Conservation (phyloP, 1,140 invertebrate species). For the Phymorhynchus buccinoides region DNA sequence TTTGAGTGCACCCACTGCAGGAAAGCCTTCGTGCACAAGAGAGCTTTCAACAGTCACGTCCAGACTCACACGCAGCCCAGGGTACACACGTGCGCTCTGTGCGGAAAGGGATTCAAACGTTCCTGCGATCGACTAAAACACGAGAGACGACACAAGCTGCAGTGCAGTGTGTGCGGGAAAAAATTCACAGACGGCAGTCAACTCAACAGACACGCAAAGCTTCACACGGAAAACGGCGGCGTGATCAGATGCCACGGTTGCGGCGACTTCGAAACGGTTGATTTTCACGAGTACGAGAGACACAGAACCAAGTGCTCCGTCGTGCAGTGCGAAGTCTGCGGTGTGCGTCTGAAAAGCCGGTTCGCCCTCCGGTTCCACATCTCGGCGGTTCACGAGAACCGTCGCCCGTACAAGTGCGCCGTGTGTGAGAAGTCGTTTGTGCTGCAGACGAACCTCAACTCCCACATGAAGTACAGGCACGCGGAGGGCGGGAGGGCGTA, state of each 20-base stretch:
- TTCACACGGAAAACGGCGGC: conserved; percentile 4
- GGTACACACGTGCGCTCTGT: neutral
- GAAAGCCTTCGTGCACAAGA: neutral
- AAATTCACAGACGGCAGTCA: neutral
- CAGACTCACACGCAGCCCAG: neutral
- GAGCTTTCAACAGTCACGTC: conserved; percentile 5
- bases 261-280: neutral
- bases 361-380: neutral
- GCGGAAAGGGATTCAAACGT: neutral
- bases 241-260: neutral
- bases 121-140: neutral
- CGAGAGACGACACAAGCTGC: neutral
- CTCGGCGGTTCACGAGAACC: neutral
- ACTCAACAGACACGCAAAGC: neutral
- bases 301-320: neutral
- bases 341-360: neutral
- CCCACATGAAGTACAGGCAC: conserved; percentile 26
- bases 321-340: neutral
- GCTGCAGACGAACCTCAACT: conserved; percentile 36
- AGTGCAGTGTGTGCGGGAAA: conserved; percentile 7
- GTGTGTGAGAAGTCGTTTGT: conserved; percentile 81
- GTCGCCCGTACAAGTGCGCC: conserved; percentile 79
- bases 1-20: neutral
- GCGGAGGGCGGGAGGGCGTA: conserved; percentile 35
- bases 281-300: neutral